Percentiles rank a stretch among this genome's conserved stretches.
Evolutionary conservation across 2,797 vertebrate genomes (phyloP).

Genomic region (Pelochelys cantorii): DNA sequence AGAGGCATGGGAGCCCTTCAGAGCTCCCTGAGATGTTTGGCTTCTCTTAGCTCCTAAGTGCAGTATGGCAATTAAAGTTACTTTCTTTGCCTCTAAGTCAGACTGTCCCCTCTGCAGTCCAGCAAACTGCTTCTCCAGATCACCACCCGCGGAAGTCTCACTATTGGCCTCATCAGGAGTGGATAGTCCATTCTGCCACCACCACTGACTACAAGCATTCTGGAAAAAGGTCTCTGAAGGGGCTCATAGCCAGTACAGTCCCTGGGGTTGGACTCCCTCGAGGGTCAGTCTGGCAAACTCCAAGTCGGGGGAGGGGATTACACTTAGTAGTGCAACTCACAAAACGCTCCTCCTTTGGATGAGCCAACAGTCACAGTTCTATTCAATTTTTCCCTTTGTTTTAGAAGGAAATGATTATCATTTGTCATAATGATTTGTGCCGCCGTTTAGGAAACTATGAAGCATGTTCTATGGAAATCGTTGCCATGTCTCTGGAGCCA

Average conservation of each 20-base stretch:
- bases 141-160: too few relatives aligned
- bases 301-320: too few relatives aligned
- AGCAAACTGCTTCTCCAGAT: too few relatives aligned
- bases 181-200: too few relatives aligned
- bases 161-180: not conserved
- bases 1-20: not conserved
- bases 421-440: not conserved
- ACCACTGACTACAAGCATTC: too few relatives aligned
- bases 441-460: not conserved
- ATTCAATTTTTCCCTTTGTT: not conserved
- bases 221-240: too few relatives aligned
- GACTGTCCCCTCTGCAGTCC: not conserved
- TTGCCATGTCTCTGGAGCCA: not conserved
- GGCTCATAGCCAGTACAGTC: too few relatives aligned
- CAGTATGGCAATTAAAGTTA: not conserved
- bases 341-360: too few relatives aligned
- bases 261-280: too few relatives aligned
- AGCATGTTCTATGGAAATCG: not conserved
- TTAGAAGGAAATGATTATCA: not conserved
- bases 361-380: not conserved
- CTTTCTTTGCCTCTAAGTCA: not conserved
- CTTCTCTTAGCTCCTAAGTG: not conserved
- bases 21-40: not conserved
- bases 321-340: too few relatives aligned
- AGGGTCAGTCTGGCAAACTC: too few relatives aligned